Conservation (phyloP, 2,888 invertebrate genomes). For the Limenitis camilla region DNA sequence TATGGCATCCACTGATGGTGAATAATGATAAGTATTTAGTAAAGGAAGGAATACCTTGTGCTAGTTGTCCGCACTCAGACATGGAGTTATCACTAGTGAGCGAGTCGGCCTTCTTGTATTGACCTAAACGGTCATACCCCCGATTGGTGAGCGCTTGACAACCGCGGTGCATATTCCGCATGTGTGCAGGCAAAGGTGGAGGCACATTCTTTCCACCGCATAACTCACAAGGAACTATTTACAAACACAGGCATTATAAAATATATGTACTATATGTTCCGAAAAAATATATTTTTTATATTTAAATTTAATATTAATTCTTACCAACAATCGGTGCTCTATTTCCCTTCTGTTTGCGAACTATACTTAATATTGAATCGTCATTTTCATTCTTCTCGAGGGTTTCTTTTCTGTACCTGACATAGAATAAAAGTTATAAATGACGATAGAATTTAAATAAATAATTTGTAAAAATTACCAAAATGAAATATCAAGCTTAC, state of each 20-base stretch:
- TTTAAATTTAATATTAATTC: neutral
- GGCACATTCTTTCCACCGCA: slow-evolving; percentile 82
- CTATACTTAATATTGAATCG: slow-evolving; percentile 32
- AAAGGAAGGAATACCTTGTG: slow-evolving; percentile 41
- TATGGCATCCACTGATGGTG: no score
- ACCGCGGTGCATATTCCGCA: slow-evolving; percentile 92
- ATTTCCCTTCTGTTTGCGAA: slow-evolving; percentile 47
- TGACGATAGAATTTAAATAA: neutral
- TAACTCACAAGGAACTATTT: slow-evolving; percentile 82
- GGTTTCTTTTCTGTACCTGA: slow-evolving; percentile 39
- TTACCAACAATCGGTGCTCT: slow-evolving; percentile 49
- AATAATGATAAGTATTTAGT: neutral
- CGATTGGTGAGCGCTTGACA: slow-evolving; percentile 90
- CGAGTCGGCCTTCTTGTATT: slow-evolving; percentile 80
- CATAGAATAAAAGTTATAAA: slow-evolving; percentile 4
- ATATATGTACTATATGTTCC: no score
- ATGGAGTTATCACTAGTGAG: slow-evolving; percentile 34
- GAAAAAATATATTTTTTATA: no score
- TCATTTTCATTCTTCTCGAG: slow-evolving; percentile 48
- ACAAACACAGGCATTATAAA: neutral
- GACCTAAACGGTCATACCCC: slow-evolving; percentile 94
- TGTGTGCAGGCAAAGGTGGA: slow-evolving; percentile 91
- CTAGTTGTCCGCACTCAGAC: slow-evolving; percentile 50
- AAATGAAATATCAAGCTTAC: slow-evolving; percentile 29
- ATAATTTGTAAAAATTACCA: neutral